A percentile compares a stretch with the other conserved stretches of the same genome.
Evolutionary conservation across 2,797 vertebrate genomes (phyloP).

Genomic region (Martes flavigula): DNA sequence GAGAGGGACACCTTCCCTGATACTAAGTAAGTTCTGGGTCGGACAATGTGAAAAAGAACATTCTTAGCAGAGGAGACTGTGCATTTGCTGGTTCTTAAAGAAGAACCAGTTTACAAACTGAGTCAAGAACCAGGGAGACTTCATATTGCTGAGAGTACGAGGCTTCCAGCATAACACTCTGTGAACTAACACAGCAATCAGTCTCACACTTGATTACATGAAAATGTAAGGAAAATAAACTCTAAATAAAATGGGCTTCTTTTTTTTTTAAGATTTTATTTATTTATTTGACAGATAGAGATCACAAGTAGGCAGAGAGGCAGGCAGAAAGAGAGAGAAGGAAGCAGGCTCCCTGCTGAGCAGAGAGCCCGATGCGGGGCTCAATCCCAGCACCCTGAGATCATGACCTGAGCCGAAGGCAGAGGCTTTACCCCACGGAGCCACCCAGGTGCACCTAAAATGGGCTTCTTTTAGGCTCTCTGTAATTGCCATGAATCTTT

Average conservation of each 20-base stretch:
- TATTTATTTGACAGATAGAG: too few relatives aligned
- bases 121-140: neutral
- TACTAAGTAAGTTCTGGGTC: neutral
- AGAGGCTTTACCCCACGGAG: too few relatives aligned
- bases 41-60: neutral
- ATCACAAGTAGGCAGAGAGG: too few relatives aligned
- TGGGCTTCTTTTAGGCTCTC: neutral
- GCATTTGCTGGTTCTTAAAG: neutral
- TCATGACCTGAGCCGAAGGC: too few relatives aligned
- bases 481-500: conserved; percentile 46
- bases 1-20: neutral
- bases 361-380: too few relatives aligned
- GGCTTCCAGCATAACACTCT: neutral
- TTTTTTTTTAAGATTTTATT: neutral
- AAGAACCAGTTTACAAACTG: neutral
- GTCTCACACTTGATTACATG: neutral
- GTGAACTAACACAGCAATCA: neutral
- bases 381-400: too few relatives aligned
- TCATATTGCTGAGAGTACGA: neutral
- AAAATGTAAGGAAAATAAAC: neutral
- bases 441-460: neutral
- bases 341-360: too few relatives aligned
- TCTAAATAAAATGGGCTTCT: conserved; percentile 22
- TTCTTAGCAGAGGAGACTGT: neutral
- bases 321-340: too few relatives aligned